Evolutionary conservation across 2,888 invertebrate genomes (phyloP).

Genomic region (Erebia aethiops): DNA sequence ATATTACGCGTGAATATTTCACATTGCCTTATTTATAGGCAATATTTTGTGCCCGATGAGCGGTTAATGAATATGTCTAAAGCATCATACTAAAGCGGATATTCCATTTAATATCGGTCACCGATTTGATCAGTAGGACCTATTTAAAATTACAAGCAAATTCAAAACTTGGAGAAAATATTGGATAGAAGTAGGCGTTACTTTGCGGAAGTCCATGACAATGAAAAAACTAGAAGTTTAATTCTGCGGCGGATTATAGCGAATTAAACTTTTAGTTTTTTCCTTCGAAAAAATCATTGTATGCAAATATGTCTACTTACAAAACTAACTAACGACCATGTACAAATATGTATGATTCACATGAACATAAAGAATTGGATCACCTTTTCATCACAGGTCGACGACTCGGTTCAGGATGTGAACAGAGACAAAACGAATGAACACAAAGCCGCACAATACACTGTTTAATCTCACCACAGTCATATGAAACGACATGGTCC

Average conservation of each 20-base stretch:
- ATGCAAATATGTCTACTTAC: neutral
- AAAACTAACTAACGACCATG: conserved; percentile 35
- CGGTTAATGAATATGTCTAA: conserved; percentile 11
- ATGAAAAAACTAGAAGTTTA: too few species aligned
- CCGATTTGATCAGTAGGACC: too few species aligned
- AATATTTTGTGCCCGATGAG: conserved; percentile 2
- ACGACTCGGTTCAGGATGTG: conserved; percentile 74
- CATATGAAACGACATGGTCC: conserved; percentile 38
- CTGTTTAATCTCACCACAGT: conserved; percentile 44
- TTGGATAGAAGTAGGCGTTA: too few species aligned
- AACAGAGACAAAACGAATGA: conserved; percentile 71
- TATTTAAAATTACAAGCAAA: neutral
- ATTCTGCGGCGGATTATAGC: too few species aligned
- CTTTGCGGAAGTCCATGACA: too few species aligned
- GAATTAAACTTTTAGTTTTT: too few species aligned
- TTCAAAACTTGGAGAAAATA: too few species aligned
- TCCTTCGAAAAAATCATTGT: too few species aligned
- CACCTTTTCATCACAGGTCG: conserved; percentile 69
- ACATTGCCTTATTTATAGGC: conserved; percentile 6
- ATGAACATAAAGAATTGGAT: conserved; percentile 48
- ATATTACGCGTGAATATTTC: conserved; percentile 1
- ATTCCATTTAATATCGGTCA: neutral
- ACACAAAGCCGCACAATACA: conserved; percentile 59
- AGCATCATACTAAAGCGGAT: neutral
- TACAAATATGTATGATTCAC: conserved; percentile 24